Evolutionary conservation across 2,888 invertebrate species (phyloP), one percentile per base, ranked within the genome.

Genomic region (Proisotoma minuta): DNA sequence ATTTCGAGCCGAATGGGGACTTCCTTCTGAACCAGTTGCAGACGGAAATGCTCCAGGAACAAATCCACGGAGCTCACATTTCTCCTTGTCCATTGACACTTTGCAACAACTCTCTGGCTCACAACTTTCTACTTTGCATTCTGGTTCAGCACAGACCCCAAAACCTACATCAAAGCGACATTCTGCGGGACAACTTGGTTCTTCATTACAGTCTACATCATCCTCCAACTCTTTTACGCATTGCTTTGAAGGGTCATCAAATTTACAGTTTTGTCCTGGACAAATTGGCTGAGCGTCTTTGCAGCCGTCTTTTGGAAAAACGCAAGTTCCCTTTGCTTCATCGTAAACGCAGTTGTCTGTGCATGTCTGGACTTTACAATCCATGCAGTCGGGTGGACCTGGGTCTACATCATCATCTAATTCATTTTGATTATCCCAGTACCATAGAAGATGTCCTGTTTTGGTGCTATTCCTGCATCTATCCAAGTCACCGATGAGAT

Each of bases 391-490:
- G 34, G 34, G 8, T 10, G 34, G 12, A 34, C 12, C 34, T 8
- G 34, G 34, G 34, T 43, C 43, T 8, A 15, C 43, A 43, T 3
- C 43, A 43, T 3, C 4, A 27, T 27, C 26, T 2, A 28, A 51
- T 12, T 56, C 56, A 12, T 54, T 40, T 22, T 27, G 22, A 26
- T 22, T 24, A 26, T 56, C 56, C 56, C 56, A 56, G 47, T 43
- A 43, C 49, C 49, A 23, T 15, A 34, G 8, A 34, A 34, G 34
- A 49, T 26, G 3, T 27, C 5, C 18, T 51, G n/a, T 51, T 18
- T 27, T 51, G 15, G 28, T 28, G 3, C 28, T 18, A 20, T 5
- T 27, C 22, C 26, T 43, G 23, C 56, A 56, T 24, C 56, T 22
- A 4, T 24, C 18, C 12, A 56, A 22, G 15, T 56, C 56, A 22